Evolutionary conservation across 35 echinoderm and acorn worm species (phyloP).

Genomic region (Apostichopus japonicus): DNA sequence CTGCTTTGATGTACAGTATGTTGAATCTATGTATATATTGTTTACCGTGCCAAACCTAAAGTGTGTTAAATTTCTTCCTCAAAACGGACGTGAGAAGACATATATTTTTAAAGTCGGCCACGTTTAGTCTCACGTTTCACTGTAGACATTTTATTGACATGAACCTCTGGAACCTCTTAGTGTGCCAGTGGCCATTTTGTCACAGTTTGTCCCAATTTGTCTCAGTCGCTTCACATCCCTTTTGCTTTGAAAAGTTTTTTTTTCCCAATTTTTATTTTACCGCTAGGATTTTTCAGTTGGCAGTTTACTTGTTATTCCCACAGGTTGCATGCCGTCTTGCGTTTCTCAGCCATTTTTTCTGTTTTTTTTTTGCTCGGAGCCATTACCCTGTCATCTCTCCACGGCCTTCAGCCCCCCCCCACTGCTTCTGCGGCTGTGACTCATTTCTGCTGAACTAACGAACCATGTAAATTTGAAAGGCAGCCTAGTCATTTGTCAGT

Average conservation of each 20-base stretch:
- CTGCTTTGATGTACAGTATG: too few relatives aligned
- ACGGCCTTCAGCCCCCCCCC: slow-evolving; percentile 12
- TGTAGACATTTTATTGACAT: background rate
- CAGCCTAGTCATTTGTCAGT: slow-evolving; percentile 52
- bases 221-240: background rate
- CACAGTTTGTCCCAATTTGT: slow-evolving; percentile 11
- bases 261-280: background rate
- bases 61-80: too few relatives aligned
- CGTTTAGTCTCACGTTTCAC: too few relatives aligned
- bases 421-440: slow-evolving; percentile 14
- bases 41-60: too few relatives aligned
- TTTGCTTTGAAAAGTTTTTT: background rate
- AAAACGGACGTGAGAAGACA: too few relatives aligned
- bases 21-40: too few relatives aligned
- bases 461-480: slow-evolving; percentile 46
- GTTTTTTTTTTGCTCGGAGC: slow-evolving; percentile 14
- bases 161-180: background rate
- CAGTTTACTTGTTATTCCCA: slow-evolving; percentile 38
- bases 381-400: slow-evolving; percentile 37
- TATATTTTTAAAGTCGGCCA: too few relatives aligned
- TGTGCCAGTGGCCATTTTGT: slow-evolving; percentile 12
- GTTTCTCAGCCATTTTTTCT: slow-evolving; percentile 15
- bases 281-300: background rate
- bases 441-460: slow-evolving; percentile 43
- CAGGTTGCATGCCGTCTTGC: slow-evolving; percentile 36